A percentile compares a stretch with the other conserved stretches of the same genome.
Evolutionary conservation across 2,113 vertebrate genomes (phyloP).

Genomic region (Ivindomyrus marchei): DNA sequence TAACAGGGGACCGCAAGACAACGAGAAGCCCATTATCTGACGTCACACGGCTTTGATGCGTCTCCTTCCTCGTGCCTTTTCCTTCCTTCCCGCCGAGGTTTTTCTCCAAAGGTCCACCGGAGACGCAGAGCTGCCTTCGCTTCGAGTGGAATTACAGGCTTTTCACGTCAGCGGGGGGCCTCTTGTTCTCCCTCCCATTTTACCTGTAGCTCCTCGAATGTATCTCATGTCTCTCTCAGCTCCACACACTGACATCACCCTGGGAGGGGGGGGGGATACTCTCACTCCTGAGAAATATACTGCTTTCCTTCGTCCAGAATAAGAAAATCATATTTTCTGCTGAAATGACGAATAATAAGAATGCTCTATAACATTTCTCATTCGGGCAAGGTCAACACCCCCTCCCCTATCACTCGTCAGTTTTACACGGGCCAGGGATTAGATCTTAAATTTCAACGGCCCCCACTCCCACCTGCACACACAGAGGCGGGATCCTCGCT

Average conservation of each 20-base stretch:
- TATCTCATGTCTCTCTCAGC: neutral
- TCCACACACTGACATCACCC: neutral
- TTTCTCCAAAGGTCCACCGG: conserved; percentile 37
- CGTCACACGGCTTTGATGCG: conserved; percentile 24
- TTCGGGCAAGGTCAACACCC: neutral
- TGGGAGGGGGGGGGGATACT: neutral
- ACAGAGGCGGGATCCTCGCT: neutral
- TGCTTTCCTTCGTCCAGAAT: neutral
- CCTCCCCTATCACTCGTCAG: neutral
- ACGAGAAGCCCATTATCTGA: conserved; percentile 33
- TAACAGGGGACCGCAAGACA: conserved; percentile 36
- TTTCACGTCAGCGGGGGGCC: conserved; percentile 12
- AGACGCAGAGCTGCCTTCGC: conserved; percentile 33
- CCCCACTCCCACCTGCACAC: neutral
- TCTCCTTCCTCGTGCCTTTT: conserved; percentile 14
- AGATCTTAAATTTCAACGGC: neutral
- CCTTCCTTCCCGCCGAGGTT: conserved; percentile 21
- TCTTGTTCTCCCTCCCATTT: neutral
- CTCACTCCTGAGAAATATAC: neutral
- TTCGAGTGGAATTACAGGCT: conserved; percentile 30
- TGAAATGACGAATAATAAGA: neutral
- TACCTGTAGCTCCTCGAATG: neutral
- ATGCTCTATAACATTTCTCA: neutral
- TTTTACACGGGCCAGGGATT: too few relatives aligned
- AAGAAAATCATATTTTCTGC: neutral